A percentile compares a stretch with the other conserved stretches of the same genome.
Conservation (phyloP, 2,113 vertebrate species). For the Pao palembangensis region DNA sequence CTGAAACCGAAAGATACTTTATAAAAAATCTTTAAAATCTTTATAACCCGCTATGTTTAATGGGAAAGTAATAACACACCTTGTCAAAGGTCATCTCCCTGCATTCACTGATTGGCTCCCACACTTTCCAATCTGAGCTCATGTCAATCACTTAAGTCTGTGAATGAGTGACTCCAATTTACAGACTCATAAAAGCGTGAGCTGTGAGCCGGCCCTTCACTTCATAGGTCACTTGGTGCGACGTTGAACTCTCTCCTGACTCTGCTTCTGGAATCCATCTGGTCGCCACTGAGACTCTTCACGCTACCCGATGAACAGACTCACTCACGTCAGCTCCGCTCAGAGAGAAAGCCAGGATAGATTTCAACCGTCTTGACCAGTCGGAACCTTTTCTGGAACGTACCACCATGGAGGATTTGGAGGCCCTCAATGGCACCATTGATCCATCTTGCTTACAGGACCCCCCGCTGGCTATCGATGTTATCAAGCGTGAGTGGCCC, state of each 20-base stretch:
- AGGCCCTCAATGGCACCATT: slow-evolving; percentile 56
- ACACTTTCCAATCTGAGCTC: slow-evolving; percentile 22
- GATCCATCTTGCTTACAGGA: slow-evolving; percentile 71
- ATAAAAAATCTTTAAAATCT: not conserved
- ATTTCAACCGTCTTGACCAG: not conserved
- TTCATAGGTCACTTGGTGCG: slow-evolving; percentile 5
- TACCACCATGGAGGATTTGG: slow-evolving; percentile 58
- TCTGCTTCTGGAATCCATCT: not conserved
- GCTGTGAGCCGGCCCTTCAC: slow-evolving; percentile 4
- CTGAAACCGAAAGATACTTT: not conserved
- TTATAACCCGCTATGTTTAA: not conserved
- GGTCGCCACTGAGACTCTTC: not conserved
- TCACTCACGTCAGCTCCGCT: not conserved
- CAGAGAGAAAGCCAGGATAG: not conserved
- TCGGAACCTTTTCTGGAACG: not conserved
- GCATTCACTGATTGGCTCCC: not conserved
- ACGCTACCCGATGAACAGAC: not conserved
- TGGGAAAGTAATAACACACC: slow-evolving; percentile 32
- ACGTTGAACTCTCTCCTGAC: not conserved
- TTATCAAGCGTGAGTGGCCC: slow-evolving; percentile 68
- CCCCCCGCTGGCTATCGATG: slow-evolving; percentile 67
- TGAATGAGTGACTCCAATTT: slow-evolving; percentile 54
- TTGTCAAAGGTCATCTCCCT: slow-evolving; percentile 51
- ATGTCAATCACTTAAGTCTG: slow-evolving; percentile 36
- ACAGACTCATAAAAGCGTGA: slow-evolving; percentile 32